These are phyloP conservation scores for Umimayanthus kanabou DNA, from an alignment of 92 coral and sea anemone species.

Conservation along the genomic window DNA sequence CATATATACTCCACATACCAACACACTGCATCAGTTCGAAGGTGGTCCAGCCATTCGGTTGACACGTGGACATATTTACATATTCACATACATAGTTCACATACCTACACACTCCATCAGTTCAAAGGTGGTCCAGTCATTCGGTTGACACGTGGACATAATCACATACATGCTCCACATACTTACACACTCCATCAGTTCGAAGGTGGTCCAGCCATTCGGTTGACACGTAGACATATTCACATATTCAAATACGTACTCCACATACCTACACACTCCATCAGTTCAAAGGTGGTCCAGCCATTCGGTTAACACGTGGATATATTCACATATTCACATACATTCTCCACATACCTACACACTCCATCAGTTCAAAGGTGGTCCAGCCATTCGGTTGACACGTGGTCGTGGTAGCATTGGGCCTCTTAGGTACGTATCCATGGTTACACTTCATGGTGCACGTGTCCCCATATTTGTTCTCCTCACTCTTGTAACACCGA, in stretches of 20 bases:
- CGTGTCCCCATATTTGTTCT: constrained; percentile 65
- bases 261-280: too few relatives aligned
- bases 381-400: constrained; percentile 64
- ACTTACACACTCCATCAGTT: constrained; percentile 64
- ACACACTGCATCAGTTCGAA: too few relatives aligned
- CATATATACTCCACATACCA: too few relatives aligned
- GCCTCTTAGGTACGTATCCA: constrained; percentile 63
- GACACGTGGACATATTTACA: too few relatives aligned
- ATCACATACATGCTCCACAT: background rate
- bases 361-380: constrained; percentile 55
- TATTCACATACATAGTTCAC: too few relatives aligned
- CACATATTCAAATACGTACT: too few relatives aligned
- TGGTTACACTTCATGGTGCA: constrained; percentile 60
- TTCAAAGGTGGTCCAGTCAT: too few relatives aligned
- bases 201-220: constrained; percentile 53
- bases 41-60: too few relatives aligned
- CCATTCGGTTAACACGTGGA: too few relatives aligned
- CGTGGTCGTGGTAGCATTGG: constrained; percentile 42
- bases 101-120: too few relatives aligned
- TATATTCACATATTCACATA: background rate
- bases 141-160: too few relatives aligned
- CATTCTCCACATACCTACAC: constrained; percentile 31
- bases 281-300: too few relatives aligned
- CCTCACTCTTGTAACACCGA: constrained; percentile 61
- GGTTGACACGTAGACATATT: constrained; percentile 58